Evolutionary conservation across 2,113 vertebrate genomes (phyloP).

Genomic region (Pristiophorus japonicus): DNA sequence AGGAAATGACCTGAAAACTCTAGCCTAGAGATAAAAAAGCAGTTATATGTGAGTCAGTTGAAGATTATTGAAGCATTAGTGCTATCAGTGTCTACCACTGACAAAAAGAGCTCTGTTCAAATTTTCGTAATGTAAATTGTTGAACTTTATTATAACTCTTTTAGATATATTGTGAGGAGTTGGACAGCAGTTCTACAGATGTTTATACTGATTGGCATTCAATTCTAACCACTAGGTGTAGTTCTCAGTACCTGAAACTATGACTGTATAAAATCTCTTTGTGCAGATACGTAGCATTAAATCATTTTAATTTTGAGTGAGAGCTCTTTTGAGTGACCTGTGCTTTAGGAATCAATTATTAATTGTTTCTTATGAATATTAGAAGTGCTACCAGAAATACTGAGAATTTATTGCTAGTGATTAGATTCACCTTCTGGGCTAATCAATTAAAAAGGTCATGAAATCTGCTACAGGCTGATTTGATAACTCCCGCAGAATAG

Average conservation of each 20-base stretch:
- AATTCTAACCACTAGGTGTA: not conserved
- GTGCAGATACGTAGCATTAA: too few species aligned
- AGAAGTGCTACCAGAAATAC: not conserved
- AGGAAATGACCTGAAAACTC: not conserved
- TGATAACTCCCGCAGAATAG: not conserved
- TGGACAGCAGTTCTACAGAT: not conserved
- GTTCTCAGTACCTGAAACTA: not conserved
- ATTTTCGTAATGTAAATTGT: not conserved
- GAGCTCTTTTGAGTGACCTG: not conserved
- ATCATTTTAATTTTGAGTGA: not conserved
- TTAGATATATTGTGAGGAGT: not conserved
- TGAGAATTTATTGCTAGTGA: not conserved
- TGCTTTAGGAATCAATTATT: not conserved
- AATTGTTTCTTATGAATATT: not conserved
- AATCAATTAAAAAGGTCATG: too few species aligned
- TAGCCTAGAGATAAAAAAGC: not conserved
- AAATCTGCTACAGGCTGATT: not conserved
- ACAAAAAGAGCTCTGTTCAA: not conserved
- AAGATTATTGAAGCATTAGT: not conserved
- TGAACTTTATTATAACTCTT: not conserved
- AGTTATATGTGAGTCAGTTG: not conserved
- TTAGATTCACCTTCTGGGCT: not conserved
- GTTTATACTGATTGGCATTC: not conserved
- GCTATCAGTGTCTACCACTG: not conserved
- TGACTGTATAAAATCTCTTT: too few species aligned